Evolutionary conservation across 2,888 invertebrate genomes (phyloP).

Genomic region (Candidula unifasciata): DNA sequence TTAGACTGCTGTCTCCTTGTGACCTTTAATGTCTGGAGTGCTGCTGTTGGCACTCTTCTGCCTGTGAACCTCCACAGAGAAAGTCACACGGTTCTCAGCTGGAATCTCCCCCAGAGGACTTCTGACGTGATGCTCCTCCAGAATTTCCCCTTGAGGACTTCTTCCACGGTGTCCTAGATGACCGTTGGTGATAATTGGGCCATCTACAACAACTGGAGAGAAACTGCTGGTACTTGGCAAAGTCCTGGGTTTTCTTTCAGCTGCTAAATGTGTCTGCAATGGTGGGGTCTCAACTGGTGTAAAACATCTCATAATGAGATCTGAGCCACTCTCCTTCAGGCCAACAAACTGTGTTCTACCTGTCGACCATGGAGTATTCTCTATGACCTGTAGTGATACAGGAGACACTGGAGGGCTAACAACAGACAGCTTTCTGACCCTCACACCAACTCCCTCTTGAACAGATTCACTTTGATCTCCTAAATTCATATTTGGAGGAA

Average conservation of each 20-base stretch:
- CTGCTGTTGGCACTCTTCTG: conserved; percentile 66
- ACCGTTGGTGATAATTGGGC: conserved; percentile 21
- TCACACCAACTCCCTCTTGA: background rate
- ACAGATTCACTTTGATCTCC: background rate
- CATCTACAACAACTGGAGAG: background rate
- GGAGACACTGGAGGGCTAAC: conserved; percentile 45
- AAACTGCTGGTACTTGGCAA: background rate
- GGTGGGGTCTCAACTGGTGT: conserved; percentile 41
- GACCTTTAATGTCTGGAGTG: conserved; percentile 38
- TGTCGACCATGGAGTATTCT: background rate
- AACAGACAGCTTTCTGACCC: conserved; percentile 46
- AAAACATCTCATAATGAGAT: conserved; percentile 16
- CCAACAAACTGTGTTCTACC: background rate
- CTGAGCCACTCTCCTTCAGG: background rate
- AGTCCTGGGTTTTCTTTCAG: background rate
- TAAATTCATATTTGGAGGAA: background rate
- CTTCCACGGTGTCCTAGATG: conserved; percentile 25
- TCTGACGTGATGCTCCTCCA: too few species aligned
- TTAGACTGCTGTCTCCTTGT: conserved; percentile 39
- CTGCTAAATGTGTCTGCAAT: background rate
- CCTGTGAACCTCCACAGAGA: conserved; percentile 71
- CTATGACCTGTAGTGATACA: conserved; percentile 21
- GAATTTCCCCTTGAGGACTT: too few species aligned
- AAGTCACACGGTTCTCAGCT: conserved; percentile 68
- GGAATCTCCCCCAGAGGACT: conserved; percentile 56